phyloP scores from a whole-genome alignment of 2,888 invertebrate species.

The Chymomyza procnemis region DNA sequence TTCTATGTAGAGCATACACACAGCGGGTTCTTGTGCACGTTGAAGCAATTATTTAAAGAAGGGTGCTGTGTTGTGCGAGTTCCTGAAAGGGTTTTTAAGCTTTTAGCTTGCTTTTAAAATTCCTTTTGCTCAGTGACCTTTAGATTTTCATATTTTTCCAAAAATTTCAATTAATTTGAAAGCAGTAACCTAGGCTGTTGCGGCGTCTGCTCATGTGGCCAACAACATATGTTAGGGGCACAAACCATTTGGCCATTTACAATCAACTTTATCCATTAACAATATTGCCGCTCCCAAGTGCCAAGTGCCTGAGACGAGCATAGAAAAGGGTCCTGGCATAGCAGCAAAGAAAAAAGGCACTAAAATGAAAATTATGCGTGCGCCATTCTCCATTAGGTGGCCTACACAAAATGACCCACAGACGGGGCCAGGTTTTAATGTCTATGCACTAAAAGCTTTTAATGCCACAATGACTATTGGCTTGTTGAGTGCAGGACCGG shows the following conservation, averaged over 20 bases:
- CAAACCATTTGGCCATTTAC: constrained; percentile 43
- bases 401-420: constrained; percentile 9
- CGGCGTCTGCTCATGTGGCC: constrained; percentile 48
- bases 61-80: not conserved
- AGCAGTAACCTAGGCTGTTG: constrained; percentile 42
- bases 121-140: not conserved
- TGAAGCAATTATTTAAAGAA: not conserved
- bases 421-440: not conserved
- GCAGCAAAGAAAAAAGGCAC: constrained; percentile 43
- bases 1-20: constrained; percentile 15
- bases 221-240: constrained; percentile 2
- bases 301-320: constrained; percentile 9
- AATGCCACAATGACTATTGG: constrained; percentile 57
- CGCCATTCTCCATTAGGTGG: constrained; percentile 20
- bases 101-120: not conserved
- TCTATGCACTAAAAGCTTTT: constrained; percentile 59
- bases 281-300: constrained; percentile 52
- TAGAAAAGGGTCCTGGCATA: constrained; percentile 23
- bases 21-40: constrained; percentile 31
- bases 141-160: not conserved
- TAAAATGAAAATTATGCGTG: constrained; percentile 68
- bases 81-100: not conserved
- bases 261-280: constrained; percentile 60
- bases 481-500: constrained; percentile 6
- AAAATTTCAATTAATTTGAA: constrained; percentile 51